Conservation (phyloP, 2,797 vertebrate genomes). For the Cyprinella venusta region DNA sequence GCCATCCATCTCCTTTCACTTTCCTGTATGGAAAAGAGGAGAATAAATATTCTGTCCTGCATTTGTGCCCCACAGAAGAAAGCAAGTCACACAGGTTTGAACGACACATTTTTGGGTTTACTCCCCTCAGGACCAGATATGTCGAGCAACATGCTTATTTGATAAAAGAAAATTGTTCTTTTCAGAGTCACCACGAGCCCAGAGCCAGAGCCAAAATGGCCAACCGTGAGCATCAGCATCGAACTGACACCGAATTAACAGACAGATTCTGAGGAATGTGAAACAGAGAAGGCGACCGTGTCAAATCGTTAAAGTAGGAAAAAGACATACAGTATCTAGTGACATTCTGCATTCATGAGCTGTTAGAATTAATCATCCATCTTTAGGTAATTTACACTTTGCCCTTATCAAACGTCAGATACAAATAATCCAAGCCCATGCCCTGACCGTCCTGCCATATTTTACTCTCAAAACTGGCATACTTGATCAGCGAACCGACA, state of each 20-base stretch:
- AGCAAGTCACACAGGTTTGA: neutral
- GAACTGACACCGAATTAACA: neutral
- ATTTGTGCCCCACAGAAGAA: too few relatives aligned
- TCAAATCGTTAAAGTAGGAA: slow-evolving; percentile 2
- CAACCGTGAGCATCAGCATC: neutral
- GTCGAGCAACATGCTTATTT: neutral
- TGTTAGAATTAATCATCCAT: slow-evolving; percentile 18
- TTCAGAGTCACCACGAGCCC: neutral
- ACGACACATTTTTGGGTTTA: neutral
- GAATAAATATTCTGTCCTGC: too few relatives aligned
- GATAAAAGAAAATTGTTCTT: neutral
- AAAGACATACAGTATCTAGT: neutral
- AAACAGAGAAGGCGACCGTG: neutral
- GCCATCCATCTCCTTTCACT: too few relatives aligned
- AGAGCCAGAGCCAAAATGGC: neutral
- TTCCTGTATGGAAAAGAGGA: too few relatives aligned
- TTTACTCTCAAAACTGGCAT: neutral
- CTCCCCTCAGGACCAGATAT: neutral
- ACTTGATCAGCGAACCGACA: slow-evolving; percentile 25
- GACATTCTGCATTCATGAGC: neutral
- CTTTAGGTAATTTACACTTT: slow-evolving; percentile 12
- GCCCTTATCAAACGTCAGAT: slow-evolving; percentile 15
- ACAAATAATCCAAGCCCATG: slow-evolving; percentile 10
- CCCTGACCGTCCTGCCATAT: slow-evolving; percentile 1
- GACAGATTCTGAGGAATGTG: slow-evolving; percentile 13